Conservation (phyloP, 2,888 invertebrate species). For the Clitarchus hookeri region DNA sequence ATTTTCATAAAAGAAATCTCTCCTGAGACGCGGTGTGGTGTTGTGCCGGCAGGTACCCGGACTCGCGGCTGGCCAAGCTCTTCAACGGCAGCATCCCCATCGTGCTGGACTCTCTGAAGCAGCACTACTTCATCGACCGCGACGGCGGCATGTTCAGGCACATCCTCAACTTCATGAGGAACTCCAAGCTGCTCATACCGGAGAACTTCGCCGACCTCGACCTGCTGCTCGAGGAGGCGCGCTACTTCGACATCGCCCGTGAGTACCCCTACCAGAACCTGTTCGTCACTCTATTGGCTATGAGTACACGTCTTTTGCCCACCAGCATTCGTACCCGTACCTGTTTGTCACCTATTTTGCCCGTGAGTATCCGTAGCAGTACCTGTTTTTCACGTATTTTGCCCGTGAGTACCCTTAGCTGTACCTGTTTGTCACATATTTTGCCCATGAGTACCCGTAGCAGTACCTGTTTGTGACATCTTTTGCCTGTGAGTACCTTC, state of each 20-base stretch:
- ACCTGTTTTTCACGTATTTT: no score
- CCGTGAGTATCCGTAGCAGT: no score
- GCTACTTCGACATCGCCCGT: constrained; percentile 89
- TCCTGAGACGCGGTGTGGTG: neutral
- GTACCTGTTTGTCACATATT: no score
- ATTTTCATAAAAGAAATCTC: no score
- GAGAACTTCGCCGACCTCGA: constrained; percentile 86
- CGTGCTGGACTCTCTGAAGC: constrained; percentile 92
- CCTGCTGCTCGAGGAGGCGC: constrained; percentile 86
- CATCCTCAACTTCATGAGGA: constrained; percentile 94
- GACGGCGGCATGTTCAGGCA: constrained; percentile 98
- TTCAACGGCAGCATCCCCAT: constrained; percentile 96
- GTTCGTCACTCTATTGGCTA: no score
- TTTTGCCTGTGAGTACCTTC: no score
- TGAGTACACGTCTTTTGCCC: no score
- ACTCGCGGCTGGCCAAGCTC: constrained; percentile 87
- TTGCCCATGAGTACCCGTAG: no score
- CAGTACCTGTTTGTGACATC: no score
- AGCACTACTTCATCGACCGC: constrained; percentile 98
- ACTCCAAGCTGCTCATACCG: constrained; percentile 84
- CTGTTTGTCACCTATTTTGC: no score
- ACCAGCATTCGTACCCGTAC: no score
- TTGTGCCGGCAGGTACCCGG: constrained; percentile 77
- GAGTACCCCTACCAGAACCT: constrained; percentile 54
- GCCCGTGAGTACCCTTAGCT: no score